Percentiles rank a stretch among this genome's conserved stretches.
phyloP scores from a whole-genome alignment of 1,140 invertebrate species.

The Chrysomallon squamiferum region DNA sequence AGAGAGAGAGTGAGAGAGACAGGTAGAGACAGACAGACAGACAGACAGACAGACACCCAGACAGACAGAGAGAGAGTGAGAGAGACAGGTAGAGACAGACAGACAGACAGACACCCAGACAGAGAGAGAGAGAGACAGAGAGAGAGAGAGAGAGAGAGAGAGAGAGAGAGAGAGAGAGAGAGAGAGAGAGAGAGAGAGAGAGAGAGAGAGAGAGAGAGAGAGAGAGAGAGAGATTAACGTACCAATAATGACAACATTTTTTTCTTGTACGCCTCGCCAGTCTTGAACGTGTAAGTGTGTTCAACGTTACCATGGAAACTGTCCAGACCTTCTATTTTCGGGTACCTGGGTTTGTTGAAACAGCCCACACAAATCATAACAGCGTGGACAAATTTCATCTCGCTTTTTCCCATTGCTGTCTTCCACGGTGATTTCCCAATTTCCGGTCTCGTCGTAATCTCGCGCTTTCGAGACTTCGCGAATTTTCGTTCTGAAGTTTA shows the following conservation, averaged over 20 bases:
- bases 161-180: no score
- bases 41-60: no score
- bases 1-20: no score
- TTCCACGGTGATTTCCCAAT: neutral
- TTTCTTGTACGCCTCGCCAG: neutral
- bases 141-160: no score
- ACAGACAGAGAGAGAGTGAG: no score
- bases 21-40: no score
- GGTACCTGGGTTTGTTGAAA: neutral
- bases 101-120: no score
- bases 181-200: no score
- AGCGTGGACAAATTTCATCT: neutral
- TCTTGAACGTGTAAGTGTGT: neutral
- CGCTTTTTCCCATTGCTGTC: neutral
- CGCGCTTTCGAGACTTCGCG: neutral
- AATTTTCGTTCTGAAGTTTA: neutral
- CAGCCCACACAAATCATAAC: neutral
- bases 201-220: no score
- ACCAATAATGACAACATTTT: neutral
- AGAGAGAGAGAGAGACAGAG: no score
- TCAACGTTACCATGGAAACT: neutral
- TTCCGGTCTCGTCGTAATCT: slow-evolving; percentile 3
- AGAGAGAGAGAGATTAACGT: no score
- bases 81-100: no score
- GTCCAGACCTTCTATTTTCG: neutral